Conservation (phyloP, 2,888 invertebrate species). For the Heliconius ethilla region DNA sequence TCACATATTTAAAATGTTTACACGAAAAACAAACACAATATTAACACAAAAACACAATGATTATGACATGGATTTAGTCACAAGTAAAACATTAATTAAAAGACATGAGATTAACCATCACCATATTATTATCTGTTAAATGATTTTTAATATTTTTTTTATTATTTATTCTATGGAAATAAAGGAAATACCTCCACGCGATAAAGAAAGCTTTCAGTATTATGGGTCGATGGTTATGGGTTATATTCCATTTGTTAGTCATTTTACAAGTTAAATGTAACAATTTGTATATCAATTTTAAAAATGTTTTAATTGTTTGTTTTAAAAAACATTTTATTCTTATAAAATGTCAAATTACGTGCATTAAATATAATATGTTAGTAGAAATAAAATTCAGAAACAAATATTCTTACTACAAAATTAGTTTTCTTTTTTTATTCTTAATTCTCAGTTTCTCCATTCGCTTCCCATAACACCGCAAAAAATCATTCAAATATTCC, state of each 20-base stretch:
- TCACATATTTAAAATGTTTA: background rate
- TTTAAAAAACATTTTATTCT: background rate
- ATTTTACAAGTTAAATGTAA: background rate
- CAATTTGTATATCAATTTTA: background rate
- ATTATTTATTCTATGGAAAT: background rate
- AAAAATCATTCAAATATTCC: background rate
- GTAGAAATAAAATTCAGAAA: background rate
- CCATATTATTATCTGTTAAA: slow-evolving; percentile 14
- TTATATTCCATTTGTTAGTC: background rate
- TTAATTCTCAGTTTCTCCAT: background rate
- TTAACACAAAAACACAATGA: slow-evolving; percentile 41
- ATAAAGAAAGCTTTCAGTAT: background rate
- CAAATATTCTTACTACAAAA: background rate
- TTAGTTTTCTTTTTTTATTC: background rate
- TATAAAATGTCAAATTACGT: background rate
- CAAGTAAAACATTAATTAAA: slow-evolving; percentile 29
- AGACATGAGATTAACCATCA: slow-evolving; percentile 31
- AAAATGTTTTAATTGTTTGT: no score
- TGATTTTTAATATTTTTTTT: background rate
- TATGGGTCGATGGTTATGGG: background rate
- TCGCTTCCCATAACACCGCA: background rate
- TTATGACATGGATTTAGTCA: slow-evolving; percentile 39
- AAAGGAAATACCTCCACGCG: background rate
- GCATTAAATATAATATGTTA: background rate
- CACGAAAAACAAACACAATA: slow-evolving; percentile 33